A percentile compares a stretch with the other conserved stretches of the same genome.
These are phyloP conservation scores for Helicolenus hilgendorfi DNA, from an alignment of 2,797 vertebrate species.

Conservation along the genomic window DNA sequence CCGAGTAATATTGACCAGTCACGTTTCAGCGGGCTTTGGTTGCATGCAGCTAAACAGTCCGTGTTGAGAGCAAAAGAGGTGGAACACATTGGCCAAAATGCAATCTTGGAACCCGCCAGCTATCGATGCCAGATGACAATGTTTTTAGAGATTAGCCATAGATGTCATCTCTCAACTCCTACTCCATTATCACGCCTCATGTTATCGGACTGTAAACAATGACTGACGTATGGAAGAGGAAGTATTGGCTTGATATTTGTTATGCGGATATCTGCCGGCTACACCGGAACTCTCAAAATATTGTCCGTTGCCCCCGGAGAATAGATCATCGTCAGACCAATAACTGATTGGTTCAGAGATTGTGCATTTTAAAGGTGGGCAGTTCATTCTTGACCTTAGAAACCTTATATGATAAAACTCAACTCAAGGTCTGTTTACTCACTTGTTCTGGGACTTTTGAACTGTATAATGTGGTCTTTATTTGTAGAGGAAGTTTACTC, in stretches of 20 bases:
- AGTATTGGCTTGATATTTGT: not conserved
- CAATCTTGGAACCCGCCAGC: not conserved
- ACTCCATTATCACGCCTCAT: not conserved
- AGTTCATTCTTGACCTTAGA: not conserved
- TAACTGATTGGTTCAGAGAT: not conserved
- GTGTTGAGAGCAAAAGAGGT: not conserved
- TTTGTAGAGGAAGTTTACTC: too few relatives aligned
- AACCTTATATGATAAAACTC: not conserved
- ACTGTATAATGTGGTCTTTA: too few relatives aligned
- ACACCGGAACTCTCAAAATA: not conserved
- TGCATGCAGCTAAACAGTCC: too few relatives aligned
- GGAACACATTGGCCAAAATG: not conserved
- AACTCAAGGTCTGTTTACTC: too few relatives aligned
- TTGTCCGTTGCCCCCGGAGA: not conserved
- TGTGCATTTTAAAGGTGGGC: not conserved
- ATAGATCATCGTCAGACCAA: not conserved
- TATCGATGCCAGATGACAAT: not conserved
- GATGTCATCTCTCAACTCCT: not conserved
- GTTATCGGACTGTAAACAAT: not conserved
- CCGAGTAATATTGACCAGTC: not conserved
- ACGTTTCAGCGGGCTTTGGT: too few relatives aligned
- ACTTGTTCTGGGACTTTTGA: too few relatives aligned
- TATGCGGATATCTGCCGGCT: not conserved
- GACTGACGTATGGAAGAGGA: not conserved
- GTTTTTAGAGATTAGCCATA: not conserved